Percentiles rank a stretch among this genome's conserved stretches.
Conservation (phyloP, 2,888 invertebrate species). For the Lepas anatifera region DNA sequence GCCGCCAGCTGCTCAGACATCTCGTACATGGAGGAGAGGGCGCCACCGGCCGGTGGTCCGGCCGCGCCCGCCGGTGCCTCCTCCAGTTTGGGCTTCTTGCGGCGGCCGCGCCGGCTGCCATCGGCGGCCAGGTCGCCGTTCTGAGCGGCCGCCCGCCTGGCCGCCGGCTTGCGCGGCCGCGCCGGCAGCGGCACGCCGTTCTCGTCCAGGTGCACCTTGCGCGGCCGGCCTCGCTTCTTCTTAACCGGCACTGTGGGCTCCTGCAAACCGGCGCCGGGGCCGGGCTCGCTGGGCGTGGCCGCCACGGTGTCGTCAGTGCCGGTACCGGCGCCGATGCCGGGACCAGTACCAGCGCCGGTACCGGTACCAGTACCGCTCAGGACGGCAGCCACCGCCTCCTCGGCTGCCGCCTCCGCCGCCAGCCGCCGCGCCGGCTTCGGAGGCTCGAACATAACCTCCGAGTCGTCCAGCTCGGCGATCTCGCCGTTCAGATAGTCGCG, state of each 20-base stretch:
- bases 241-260: slow-evolving; percentile 26
- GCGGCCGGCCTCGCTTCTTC: slow-evolving; percentile 43
- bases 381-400: too few relatives aligned
- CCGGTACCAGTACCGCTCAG: too few relatives aligned
- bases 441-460: slow-evolving; percentile 62
- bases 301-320: neutral
- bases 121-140: slow-evolving; percentile 32
- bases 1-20: neutral
- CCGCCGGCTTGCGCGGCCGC: neutral
- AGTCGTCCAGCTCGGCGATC: slow-evolving; percentile 68
- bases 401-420: slow-evolving; percentile 33
- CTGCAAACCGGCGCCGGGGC: too few relatives aligned
- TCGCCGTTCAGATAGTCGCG: slow-evolving; percentile 85
- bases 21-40: neutral
- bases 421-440: slow-evolving; percentile 31
- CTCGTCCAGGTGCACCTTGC: slow-evolving; percentile 63
- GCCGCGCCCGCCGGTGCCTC: too few relatives aligned
- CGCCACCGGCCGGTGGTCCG: neutral
- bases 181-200: slow-evolving; percentile 24
- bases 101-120: slow-evolving; percentile 63
- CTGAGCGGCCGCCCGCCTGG: slow-evolving; percentile 13
- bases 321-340: too few relatives aligned
- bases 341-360: too few relatives aligned
- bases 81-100: slow-evolving; percentile 28
- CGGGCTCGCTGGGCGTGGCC: neutral